Base-by-base conservation (phyloP, 2,797 vertebrate genomes). In the Zenarchopterus dispar region DNA sequence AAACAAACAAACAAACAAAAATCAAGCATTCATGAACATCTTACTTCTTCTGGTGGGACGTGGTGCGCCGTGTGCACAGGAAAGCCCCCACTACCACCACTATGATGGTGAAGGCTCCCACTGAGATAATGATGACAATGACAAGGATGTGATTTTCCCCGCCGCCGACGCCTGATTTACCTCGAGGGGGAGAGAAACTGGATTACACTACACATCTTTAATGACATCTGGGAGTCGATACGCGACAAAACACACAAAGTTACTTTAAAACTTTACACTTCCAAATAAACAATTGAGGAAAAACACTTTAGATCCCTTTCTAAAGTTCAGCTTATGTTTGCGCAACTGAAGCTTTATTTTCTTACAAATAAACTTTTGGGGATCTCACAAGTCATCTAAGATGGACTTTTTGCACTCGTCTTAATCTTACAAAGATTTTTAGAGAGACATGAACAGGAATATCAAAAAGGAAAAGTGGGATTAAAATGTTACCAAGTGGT, bases 11-110 rank as follows among this genome's bases (percentile, higher is more conserved):
- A 8, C 18, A 6, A 24, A 16, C 39, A 48, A 15, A 0, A 22
- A 15, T 28, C 48, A 18, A 10, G 6, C 1, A 8, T 2, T 2
- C n/a, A 22, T 1, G n/a, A 21, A 51, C 0, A 0, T 4, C 91
- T 93, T 93, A 99, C 97, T 99, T 99, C 56, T 98, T 99, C 89
- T 99, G 97, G 90, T 98, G 97, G 39, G 96, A 96, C 8, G 93
- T 96, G 51, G 96, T 97, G 16, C 96, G 95, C 0, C 96, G 93
- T 0, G 98, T 99, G 81, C 97, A 99, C 79, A 98, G 93, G 66
- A 98, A 95, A 0, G 98, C 97, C 0, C 97, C 94, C 18, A 99
- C 93, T 64, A 99, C 96, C 54, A 98, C 96, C 62, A 95, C 84
- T 23, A 98, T 94, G 49, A 99, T 96, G 88, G 94, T 99, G 91